These are phyloP conservation scores for Chironomus tentans DNA, from an alignment of 2,888 invertebrate genomes.

Conservation along the genomic window DNA sequence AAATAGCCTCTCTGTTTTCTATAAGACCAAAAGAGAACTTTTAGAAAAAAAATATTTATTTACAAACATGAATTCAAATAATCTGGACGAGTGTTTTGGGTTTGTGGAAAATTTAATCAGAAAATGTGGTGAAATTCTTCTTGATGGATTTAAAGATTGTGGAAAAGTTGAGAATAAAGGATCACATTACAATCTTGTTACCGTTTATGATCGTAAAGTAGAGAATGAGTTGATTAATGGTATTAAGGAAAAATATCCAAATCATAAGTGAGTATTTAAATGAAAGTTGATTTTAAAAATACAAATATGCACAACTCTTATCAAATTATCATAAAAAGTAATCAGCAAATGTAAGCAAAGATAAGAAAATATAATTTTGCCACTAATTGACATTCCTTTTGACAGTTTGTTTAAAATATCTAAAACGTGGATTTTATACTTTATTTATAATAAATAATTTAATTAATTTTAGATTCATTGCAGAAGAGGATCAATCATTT, in stretches of 20 bases:
- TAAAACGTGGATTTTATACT: no score
- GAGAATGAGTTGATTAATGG: constrained; percentile 58
- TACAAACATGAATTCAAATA: neutral
- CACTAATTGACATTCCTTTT: no score
- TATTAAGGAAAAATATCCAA: constrained; percentile 49
- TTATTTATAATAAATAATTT: no score
- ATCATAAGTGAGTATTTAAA: constrained; percentile 49
- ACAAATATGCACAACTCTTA: neutral
- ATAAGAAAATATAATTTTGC: no score
- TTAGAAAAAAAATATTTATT: neutral
- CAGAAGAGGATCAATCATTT: constrained; percentile 55
- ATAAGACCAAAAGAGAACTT: no score
- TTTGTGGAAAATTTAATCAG: neutral
- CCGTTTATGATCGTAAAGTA: constrained; percentile 65
- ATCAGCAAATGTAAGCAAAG: no score
- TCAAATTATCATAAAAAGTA: no score
- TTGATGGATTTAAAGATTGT: constrained; percentile 30
- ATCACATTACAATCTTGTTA: constrained; percentile 62
- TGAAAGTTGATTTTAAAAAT: neutral
- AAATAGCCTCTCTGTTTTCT: no score
- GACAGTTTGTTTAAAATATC: no score
- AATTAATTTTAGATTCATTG: constrained; percentile 56
- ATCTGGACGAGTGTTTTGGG: constrained; percentile 1
- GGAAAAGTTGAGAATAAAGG: constrained; percentile 47
- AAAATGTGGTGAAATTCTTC: constrained; percentile 28